Base-by-base conservation (phyloP, 2,888 invertebrate genomes). In the Leucophora obtusa region DNA sequence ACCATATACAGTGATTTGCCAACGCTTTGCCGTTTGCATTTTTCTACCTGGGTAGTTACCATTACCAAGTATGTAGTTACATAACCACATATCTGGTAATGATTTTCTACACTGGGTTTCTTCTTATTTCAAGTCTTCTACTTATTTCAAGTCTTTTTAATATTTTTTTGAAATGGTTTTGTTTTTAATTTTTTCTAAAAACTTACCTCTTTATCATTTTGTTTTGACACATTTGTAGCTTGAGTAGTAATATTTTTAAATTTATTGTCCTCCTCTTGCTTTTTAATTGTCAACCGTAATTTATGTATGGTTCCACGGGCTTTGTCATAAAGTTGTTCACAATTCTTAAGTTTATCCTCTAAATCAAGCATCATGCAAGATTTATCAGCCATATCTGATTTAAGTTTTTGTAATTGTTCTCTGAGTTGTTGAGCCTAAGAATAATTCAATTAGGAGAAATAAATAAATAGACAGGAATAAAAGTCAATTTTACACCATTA, bases 291-390 rank as follows among this genome's bases (percentile, higher is more conserved):
- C 24, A 85, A 81, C 85, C 88, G 85, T n/a, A 90, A 80, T 68
- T 88, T 89, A 69, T 89, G 88, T 59, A 90, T 87, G 21, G 87
- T 87, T 71, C 88, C 86, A 47, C 87, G 89, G 1, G 88, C 88
- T 74, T 89, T 87, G 11, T 90, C 89, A 69, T 89, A 87, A 21
- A 87, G 85, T 38, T 85, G 84, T 2, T 86, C 86, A 11, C 87
- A 87, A 51, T 86, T 87, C 60, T 86, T 79, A 0, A 90, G 82
- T 73, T 89, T 85, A 56, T 87, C 87, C 59, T 89, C 86, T 1
- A 86, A 79, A 15, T 90, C 89, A 69, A 88, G 87, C 2, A 90
- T 83, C 79, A 87, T 86, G 59, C 89, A 89, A 2, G 82, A 84
- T 77, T 86, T 89, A 63, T 90, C 88, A 18, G 89, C 90, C 73